Evolutionary conservation across 2,888 invertebrate species (phyloP).

Genomic region (Epinotia nisella): DNA sequence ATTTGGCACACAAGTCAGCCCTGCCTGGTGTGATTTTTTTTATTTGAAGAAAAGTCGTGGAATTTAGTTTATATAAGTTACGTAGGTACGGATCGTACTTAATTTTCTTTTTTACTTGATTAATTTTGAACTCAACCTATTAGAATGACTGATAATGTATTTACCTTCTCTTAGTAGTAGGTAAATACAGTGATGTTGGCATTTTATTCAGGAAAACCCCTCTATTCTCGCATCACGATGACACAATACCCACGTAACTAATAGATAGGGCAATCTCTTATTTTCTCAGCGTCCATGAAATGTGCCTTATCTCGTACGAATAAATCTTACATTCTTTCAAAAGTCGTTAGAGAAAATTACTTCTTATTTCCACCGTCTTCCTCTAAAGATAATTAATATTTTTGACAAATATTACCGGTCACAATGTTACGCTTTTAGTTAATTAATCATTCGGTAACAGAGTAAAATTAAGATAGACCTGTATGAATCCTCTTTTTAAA

Average conservation of each 20-base stretch:
- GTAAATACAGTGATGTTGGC: not conserved
- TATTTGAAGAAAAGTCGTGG: too few species aligned
- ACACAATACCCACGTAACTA: not conserved
- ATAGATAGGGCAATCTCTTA: not conserved
- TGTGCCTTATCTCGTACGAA: not conserved
- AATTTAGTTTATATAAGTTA: too few species aligned
- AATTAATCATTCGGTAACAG: conserved; percentile 50
- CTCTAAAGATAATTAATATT: conserved; percentile 52
- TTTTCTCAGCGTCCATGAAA: not conserved
- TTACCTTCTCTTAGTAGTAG: too few species aligned
- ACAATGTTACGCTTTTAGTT: conserved; percentile 48
- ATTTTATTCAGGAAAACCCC: not conserved
- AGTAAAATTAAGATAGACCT: conserved; percentile 25
- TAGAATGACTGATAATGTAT: not conserved
- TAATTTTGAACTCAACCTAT: too few species aligned
- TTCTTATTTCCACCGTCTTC: conserved; percentile 38
- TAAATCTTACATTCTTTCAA: conserved; percentile 32
- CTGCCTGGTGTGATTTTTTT: too few species aligned
- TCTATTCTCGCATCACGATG: not conserved
- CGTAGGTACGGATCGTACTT: too few species aligned
- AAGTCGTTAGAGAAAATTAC: conserved; percentile 43
- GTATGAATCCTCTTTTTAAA: not conserved
- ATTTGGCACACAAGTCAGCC: too few species aligned
- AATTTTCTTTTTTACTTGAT: too few species aligned
- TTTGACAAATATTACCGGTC: conserved; percentile 53